Conservation (phyloP, 1,140 invertebrate genomes). For the Charaxes varanes region DNA sequence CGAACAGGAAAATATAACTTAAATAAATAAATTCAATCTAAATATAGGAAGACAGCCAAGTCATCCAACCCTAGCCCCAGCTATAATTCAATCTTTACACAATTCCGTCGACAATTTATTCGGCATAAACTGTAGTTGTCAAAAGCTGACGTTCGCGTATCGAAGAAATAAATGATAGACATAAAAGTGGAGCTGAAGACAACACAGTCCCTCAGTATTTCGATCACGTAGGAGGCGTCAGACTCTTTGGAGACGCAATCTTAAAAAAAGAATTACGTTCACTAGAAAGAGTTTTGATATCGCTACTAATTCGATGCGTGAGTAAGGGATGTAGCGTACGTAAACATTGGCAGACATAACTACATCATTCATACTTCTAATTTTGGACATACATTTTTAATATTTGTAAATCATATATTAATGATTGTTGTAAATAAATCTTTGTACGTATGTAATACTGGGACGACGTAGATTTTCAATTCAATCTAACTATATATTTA, state of each 20-base stretch:
- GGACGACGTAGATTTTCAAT: too few species aligned
- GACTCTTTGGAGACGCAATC: conserved; percentile 61
- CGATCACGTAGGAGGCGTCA: conserved; percentile 60
- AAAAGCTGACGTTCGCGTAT: conserved; percentile 67
- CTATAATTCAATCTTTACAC: conserved; percentile 61
- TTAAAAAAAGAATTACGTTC: conserved; percentile 69
- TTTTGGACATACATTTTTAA: too few species aligned
- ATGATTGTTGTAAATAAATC: too few species aligned
- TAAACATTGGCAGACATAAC: conserved; percentile 29
- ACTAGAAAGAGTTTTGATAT: conserved; percentile 61
- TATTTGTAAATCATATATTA: too few species aligned
- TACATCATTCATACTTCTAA: too few species aligned
- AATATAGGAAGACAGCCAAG: conserved; percentile 46
- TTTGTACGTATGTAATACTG: too few species aligned
- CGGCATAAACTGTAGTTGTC: conserved; percentile 68
- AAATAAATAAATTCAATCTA: conserved; percentile 52
- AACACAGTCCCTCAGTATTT: conserved; percentile 49
- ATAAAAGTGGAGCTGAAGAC: conserved; percentile 55
- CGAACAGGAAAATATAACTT: conserved; percentile 25
- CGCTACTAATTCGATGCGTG: conserved; percentile 65
- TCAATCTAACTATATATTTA: too few species aligned
- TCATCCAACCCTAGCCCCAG: conserved; percentile 47
- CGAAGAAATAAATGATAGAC: conserved; percentile 67
- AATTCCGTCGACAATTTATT: conserved; percentile 67
- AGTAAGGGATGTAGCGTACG: conserved; percentile 41